A percentile compares a stretch with the other conserved stretches of the same genome.
Conservation (phyloP, 2,797 vertebrate genomes). For the Onychomys torridus region DNA sequence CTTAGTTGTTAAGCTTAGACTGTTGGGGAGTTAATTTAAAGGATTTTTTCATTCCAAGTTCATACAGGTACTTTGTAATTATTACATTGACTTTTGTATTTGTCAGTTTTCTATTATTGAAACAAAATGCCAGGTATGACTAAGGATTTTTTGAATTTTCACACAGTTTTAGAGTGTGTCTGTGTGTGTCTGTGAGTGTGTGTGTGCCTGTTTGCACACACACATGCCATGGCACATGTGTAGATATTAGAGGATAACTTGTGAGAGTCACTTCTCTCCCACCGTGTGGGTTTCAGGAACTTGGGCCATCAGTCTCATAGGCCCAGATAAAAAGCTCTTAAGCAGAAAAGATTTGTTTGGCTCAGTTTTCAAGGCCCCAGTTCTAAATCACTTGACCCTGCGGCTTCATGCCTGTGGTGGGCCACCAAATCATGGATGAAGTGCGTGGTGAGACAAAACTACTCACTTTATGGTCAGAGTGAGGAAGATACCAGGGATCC, state of each 20-base stretch:
- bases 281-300: background rate
- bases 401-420: background rate
- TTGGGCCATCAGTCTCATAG: background rate
- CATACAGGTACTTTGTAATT: background rate
- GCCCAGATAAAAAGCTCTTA: background rate
- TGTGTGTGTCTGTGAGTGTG: background rate
- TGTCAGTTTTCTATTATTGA: background rate
- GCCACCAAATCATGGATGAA: background rate
- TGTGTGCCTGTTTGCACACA: background rate
- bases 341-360: background rate
- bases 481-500: background rate
- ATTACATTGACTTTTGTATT: background rate
- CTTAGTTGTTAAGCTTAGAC: background rate
- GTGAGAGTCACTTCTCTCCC: background rate
- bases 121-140: background rate
- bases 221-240: background rate
- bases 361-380: background rate
- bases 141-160: background rate
- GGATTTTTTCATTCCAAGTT: background rate
- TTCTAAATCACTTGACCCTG: background rate
- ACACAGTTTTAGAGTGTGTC: background rate
- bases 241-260: background rate
- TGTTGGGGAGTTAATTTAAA: background rate
- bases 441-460: background rate
- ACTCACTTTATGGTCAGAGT: too few relatives aligned